phyloP scores from a whole-genome alignment of 2,888 invertebrate species.

The Chydorus sphaericus region DNA sequence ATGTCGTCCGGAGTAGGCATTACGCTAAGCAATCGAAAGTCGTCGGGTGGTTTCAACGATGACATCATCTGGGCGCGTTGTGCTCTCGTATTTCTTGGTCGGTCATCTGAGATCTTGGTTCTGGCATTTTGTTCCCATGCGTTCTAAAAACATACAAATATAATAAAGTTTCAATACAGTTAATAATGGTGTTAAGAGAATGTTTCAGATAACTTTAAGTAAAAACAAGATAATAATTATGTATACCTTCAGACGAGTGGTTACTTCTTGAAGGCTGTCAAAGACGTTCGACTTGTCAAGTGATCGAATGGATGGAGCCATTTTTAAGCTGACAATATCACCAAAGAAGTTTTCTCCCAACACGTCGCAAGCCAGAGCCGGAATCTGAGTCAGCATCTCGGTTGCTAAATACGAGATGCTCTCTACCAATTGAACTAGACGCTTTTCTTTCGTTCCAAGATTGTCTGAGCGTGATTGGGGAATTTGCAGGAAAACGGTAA shows the following conservation, averaged over 20 bases:
- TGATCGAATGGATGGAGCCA: not conserved
- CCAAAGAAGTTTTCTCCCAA: slow-evolving; percentile 5
- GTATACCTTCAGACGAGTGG: not conserved
- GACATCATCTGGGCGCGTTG: not conserved
- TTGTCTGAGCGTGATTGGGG: not conserved
- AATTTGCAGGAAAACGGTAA: not conserved
- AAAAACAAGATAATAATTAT: too few relatives aligned
- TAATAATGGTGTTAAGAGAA: too few relatives aligned
- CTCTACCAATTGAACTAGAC: not conserved
- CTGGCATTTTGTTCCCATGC: slow-evolving; percentile 1
- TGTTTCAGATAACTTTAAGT: too few relatives aligned
- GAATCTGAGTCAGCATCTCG: slow-evolving; percentile 1
- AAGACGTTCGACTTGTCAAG: not conserved
- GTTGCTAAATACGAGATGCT: not conserved
- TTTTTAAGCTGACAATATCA: not conserved
- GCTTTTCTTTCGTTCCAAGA: not conserved
- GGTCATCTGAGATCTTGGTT: too few relatives aligned
- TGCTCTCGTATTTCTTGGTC: too few relatives aligned
- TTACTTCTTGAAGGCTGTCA: not conserved
- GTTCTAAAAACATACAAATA: not conserved
- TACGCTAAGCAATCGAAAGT: slow-evolving; percentile 28
- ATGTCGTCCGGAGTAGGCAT: slow-evolving; percentile 28
- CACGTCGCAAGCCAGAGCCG: not conserved
- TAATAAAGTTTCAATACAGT: too few relatives aligned
- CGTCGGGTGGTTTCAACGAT: slow-evolving; percentile 28